These are phyloP conservation scores for Sphyrna mokarran DNA, from an alignment of 2,113 vertebrate genomes.

Conservation along the genomic window DNA sequence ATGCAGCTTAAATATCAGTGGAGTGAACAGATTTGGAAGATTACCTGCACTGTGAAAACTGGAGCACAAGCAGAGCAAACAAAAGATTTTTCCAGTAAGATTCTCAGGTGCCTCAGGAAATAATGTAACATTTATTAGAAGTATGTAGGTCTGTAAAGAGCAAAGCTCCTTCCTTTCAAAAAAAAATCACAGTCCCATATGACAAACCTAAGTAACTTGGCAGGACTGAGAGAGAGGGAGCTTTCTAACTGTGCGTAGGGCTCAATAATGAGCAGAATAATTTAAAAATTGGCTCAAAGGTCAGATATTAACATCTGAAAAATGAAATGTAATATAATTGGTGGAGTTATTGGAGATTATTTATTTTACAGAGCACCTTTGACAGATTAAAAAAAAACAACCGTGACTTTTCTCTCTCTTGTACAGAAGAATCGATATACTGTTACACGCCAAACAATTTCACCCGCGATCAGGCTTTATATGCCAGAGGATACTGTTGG, in stretches of 20 bases:
- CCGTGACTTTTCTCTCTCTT: slow-evolving; percentile 66
- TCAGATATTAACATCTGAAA: slow-evolving; percentile 42
- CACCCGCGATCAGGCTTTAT: slow-evolving; percentile 96
- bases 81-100: not conserved
- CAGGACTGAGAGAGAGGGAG: not conserved
- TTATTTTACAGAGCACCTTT: slow-evolving; percentile 64
- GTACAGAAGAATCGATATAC: slow-evolving; percentile 97
- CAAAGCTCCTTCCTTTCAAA: not conserved
- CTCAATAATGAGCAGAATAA: slow-evolving; percentile 1
- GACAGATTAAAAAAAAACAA: slow-evolving; percentile 53
- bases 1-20: not conserved
- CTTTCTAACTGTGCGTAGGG: slow-evolving; percentile 10
- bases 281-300: slow-evolving; percentile 5
- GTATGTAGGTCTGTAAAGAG: not conserved
- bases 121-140: not conserved
- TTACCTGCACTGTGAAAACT: not conserved
- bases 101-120: not conserved
- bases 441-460: slow-evolving; percentile 99
- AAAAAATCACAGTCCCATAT: not conserved
- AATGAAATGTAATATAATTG: slow-evolving; percentile 43
- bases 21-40: not conserved
- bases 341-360: slow-evolving; percentile 50
- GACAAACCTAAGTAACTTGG: not conserved
- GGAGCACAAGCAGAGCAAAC: not conserved
- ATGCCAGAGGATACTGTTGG: slow-evolving; percentile 98